Conservation (phyloP, 2,888 invertebrate genomes). For the Apotomis capreana region DNA sequence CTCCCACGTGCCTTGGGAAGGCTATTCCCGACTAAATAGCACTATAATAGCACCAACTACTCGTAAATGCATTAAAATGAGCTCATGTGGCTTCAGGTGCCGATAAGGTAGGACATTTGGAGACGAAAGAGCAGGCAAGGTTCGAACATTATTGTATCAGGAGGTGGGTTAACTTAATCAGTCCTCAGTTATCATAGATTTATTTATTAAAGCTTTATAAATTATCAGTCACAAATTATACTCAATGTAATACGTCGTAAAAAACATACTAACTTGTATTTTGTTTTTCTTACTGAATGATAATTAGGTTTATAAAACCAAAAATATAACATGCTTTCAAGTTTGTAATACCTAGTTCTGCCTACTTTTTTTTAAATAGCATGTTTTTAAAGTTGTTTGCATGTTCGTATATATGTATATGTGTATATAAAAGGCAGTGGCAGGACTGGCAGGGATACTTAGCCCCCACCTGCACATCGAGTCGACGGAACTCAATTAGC, state of each 20-base stretch:
- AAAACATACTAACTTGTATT: too few species aligned
- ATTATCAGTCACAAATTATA: too few species aligned
- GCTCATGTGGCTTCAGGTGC: too few species aligned
- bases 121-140: slow-evolving; percentile 44
- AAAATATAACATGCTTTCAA: too few species aligned
- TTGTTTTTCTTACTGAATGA: too few species aligned
- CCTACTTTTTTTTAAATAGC: too few species aligned
- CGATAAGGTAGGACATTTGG: slow-evolving; percentile 4
- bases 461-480: slow-evolving; percentile 52
- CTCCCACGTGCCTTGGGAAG: slow-evolving; percentile 15
- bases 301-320: too few species aligned
- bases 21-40: slow-evolving; percentile 14
- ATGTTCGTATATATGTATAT: too few species aligned
- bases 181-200: too few species aligned
- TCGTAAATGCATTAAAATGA: background rate
- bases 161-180: slow-evolving; percentile 8
- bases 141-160: slow-evolving; percentile 55
- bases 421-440: background rate
- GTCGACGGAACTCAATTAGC: slow-evolving; percentile 77
- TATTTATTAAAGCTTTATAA: too few species aligned
- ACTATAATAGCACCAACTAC: background rate
- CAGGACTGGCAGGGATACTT: slow-evolving; percentile 1
- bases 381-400: background rate
- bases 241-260: too few species aligned
- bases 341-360: too few species aligned